Evolutionary conservation across 2,888 invertebrate genomes (phyloP).

Genomic region (Xanthorhoe spadicearia): DNA sequence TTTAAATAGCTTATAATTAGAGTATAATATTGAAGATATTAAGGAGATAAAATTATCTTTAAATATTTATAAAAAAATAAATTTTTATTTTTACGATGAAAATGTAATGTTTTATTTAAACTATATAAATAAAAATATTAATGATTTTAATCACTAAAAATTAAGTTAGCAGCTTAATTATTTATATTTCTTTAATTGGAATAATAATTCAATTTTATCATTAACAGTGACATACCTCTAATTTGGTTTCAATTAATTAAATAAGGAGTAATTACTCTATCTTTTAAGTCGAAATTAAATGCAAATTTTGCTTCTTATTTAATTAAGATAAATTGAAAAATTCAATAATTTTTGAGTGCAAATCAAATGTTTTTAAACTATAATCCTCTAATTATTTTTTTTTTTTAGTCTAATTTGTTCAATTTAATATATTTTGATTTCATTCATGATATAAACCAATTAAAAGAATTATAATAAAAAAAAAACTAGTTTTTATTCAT

Average conservation of each 20-base stretch:
- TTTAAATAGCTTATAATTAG: conserved; percentile 71
- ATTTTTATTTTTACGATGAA: conserved; percentile 86
- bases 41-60: conserved; percentile 63
- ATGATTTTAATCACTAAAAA: conserved; percentile 80
- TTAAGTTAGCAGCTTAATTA: conserved; percentile 87
- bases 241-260: conserved; percentile 84
- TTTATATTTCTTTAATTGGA: conserved; percentile 86
- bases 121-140: conserved; percentile 86
- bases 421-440: conserved; percentile 75
- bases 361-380: conserved; percentile 75
- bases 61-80: conserved; percentile 63
- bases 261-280: conserved; percentile 80
- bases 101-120: conserved; percentile 88
- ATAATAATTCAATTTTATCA: conserved; percentile 82
- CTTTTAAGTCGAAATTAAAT: conserved; percentile 80
- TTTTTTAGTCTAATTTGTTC: conserved; percentile 58
- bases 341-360: conserved; percentile 73
- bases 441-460: conserved; percentile 72
- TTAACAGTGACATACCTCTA: conserved; percentile 88
- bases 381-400: conserved; percentile 52
- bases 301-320: conserved; percentile 84
- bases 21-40: conserved; percentile 76
- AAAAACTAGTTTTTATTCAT: conserved; percentile 65
- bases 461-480: conserved; percentile 83
- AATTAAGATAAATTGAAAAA: conserved; percentile 77